Percentiles rank a stretch among this genome's conserved stretches.
These are phyloP conservation scores for Anisognathus igniventris DNA, from an alignment of 2,797 vertebrate genomes.

Conservation along the genomic window DNA sequence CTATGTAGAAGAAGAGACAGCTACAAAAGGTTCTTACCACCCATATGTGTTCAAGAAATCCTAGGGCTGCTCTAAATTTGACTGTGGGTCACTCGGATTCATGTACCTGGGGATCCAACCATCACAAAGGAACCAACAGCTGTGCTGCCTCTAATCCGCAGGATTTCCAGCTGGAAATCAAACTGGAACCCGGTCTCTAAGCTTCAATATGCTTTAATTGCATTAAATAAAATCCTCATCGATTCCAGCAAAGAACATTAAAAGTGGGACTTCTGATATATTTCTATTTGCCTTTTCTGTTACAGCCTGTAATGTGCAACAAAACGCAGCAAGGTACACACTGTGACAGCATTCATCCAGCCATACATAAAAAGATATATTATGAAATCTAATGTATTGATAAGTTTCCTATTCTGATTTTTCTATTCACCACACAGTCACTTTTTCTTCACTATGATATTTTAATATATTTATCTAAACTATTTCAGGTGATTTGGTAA, in stretches of 20 bases:
- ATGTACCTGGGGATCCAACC: not conserved
- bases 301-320: not conserved
- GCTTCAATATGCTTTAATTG: not conserved
- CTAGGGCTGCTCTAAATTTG: not conserved
- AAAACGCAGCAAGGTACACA: not conserved
- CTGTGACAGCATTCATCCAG: not conserved
- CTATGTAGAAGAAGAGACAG: not conserved
- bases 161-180: slow-evolving; percentile 22
- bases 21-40: slow-evolving; percentile 12
- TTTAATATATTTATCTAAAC: not conserved
- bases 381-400: not conserved
- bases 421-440: not conserved
- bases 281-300: not conserved
- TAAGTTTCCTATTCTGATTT: not conserved
- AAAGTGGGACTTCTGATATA: not conserved
- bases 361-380: not conserved
- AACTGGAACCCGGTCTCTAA: not conserved
- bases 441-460: not conserved
- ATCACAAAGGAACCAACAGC: not conserved
- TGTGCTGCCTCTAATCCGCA: not conserved
- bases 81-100: not conserved
- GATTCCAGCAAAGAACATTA: not conserved
- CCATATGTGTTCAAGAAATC: not conserved
- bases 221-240: not conserved
- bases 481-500: not conserved